Conservation (phyloP, 30 jellyfish, hydroid and myxozoan genomes). For the Hydractinia echinata region DNA sequence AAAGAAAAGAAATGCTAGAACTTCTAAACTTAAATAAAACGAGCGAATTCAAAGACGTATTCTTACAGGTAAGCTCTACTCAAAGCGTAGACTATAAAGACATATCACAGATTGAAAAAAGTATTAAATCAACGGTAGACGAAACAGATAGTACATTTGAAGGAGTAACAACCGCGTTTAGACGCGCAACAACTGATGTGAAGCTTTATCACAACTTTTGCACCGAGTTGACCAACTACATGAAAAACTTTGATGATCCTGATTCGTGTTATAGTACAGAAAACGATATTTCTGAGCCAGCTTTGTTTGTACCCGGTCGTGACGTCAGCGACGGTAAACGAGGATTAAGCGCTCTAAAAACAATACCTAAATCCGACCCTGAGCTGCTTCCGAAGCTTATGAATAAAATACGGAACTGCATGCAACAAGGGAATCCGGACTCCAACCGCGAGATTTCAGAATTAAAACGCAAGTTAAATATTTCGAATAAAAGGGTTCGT, state of each 20-base stretch:
- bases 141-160: conserved; percentile 36
- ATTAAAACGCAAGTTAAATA: not conserved
- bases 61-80: conserved; percentile 18
- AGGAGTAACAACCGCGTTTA: not conserved
- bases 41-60: conserved; percentile 24
- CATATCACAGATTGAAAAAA: conserved; percentile 12
- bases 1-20: conserved; percentile 30
- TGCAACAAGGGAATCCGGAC: not conserved
- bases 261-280: conserved; percentile 31
- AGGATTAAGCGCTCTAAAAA: conserved; percentile 6
- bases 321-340: conserved; percentile 22
- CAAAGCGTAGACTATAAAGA: conserved; percentile 33
- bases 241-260: conserved; percentile 1
- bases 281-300: conserved; percentile 11
- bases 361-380: not conserved
- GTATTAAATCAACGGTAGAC: conserved; percentile 18
- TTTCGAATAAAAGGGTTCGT: not conserved
- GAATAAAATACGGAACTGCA: not conserved
- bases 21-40: not conserved
- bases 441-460: not conserved
- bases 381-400: not conserved
- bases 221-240: not conserved
- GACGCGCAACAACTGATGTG: not conserved
- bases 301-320: conserved; percentile 3
- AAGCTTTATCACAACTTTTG: not conserved